Base-by-base conservation (phyloP, 2,888 invertebrate genomes). In the Crepidodera aurea region DNA sequence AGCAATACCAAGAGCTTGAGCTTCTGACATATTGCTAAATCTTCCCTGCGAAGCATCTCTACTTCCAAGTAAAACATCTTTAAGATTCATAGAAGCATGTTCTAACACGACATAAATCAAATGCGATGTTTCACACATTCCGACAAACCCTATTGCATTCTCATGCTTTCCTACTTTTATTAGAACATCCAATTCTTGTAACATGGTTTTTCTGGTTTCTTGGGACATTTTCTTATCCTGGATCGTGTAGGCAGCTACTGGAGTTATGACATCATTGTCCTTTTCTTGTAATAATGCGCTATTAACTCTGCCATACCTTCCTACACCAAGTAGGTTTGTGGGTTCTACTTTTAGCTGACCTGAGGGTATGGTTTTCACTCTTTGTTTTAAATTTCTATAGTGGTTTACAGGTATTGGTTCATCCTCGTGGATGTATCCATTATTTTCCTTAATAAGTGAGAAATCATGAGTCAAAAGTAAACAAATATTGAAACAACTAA, bases 221-320 rank as follows among this genome's bases (percentile, higher is more conserved):
- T 78, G 76, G 18, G 79, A 79, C 69, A 86, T 76, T 63, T 84
- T 78, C 57, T 77, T 83, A 69, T 86, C 86, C 6, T 86, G 83
- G 64, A 92, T 86, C 6, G 87, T 87, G 71, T 93, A 92, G 22
- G 92, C 84, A 0, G 84, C 85, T 0, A 86, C 81, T 2, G 82
- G 82, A 44, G 81, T 84, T 55, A 83, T 81, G 2, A 82, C 81
- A 5, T 85, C 85, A 13, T 27, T 62, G 5, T 85, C 85, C 13
- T 88, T 85, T 72, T 87, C 88, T 65, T 86, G 84, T 0, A 93
- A 84, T 56, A 84, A 86, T 0, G 91, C 93, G 69, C 85, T 87
- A 13, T 91, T 88, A 25, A 93, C 88, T 68, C 89, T 88, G 0
- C 94, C 94, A 79, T 90, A 94, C 75, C 87, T 87, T 19, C 94